Evolutionary conservation across 2,888 invertebrate species (phyloP).

Genomic region (Camponotus fellah): DNA sequence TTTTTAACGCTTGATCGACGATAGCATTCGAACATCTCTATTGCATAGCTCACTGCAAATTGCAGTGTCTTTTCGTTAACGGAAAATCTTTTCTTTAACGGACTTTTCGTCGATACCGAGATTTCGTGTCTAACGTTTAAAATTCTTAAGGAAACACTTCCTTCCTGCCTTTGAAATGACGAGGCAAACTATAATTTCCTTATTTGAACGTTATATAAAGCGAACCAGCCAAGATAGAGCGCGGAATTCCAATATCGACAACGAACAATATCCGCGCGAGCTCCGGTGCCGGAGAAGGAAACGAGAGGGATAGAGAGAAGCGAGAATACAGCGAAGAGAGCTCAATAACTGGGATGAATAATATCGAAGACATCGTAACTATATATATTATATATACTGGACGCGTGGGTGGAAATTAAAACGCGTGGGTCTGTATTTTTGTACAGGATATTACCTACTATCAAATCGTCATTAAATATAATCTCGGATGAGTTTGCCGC

Average conservation of each 20-base stretch:
- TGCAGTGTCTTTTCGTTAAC: constrained; percentile 18
- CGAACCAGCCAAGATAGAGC: constrained; percentile 64
- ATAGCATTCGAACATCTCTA: not conserved
- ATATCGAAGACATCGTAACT: constrained; percentile 69
- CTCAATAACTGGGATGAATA: constrained; percentile 74
- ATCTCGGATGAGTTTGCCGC: constrained; percentile 47
- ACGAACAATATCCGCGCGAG: constrained; percentile 73
- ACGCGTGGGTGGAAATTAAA: constrained; percentile 47
- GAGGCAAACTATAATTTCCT: constrained; percentile 68
- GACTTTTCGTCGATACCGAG: constrained; percentile 14
- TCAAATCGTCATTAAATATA: constrained; percentile 56
- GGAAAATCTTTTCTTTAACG: constrained; percentile 26
- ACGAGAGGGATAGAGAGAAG: constrained; percentile 59
- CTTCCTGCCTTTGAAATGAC: constrained; percentile 49
- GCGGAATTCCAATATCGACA: constrained; percentile 74
- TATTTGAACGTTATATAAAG: constrained; percentile 71
- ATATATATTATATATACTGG: constrained; percentile 57
- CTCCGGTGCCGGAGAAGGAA: constrained; percentile 36
- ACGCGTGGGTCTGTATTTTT: constrained; percentile 46
- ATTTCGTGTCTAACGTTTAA: constrained; percentile 31
- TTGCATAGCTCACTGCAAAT: not conserved
- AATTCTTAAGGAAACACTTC: constrained; percentile 42
- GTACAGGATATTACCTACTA: constrained; percentile 30
- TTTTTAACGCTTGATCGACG: not conserved
- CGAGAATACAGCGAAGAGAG: constrained; percentile 61